Conservation (phyloP, 1,140 invertebrate genomes). For the Leptoteleia sp. region DNA sequence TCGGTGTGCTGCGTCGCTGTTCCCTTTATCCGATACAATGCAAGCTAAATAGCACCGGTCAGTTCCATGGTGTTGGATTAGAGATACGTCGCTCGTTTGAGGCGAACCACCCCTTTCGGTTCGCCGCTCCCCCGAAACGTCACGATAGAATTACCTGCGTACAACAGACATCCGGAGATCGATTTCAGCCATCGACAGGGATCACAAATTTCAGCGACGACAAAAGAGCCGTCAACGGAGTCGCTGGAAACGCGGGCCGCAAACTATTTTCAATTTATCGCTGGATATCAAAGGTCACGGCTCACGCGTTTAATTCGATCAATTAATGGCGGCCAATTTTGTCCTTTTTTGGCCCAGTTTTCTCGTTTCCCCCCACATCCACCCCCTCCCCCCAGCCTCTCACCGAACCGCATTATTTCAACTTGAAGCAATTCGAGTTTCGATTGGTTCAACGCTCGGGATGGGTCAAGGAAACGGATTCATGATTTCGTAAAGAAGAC, state of each 20-base stretch:
- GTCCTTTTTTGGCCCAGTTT: too few relatives aligned
- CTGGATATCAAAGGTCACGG: conserved; percentile 5
- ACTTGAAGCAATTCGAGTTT: too few relatives aligned
- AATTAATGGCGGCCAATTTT: not conserved
- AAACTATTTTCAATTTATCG: conserved; percentile 48
- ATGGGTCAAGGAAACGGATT: not conserved
- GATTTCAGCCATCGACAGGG: conserved; percentile 67
- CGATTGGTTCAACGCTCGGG: too few relatives aligned
- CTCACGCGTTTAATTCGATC: conserved; percentile 5
- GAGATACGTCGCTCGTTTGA: conserved; percentile 79
- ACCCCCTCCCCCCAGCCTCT: too few relatives aligned
- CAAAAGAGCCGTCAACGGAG: conserved; percentile 47
- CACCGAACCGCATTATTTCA: too few relatives aligned
- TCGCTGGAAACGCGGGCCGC: conserved; percentile 32
- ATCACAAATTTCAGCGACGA: conserved; percentile 45
- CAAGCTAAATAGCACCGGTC: conserved; percentile 78
- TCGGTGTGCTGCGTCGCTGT: conserved; percentile 71
- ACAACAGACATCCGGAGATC: conserved; percentile 64
- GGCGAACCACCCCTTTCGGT: conserved; percentile 66
- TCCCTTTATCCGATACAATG: conserved; percentile 78
- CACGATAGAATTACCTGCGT: conserved; percentile 73
- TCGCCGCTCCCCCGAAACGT: conserved; percentile 55
- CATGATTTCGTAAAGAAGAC: conserved; percentile 47
- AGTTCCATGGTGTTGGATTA: conserved; percentile 77
- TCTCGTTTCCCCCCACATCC: too few relatives aligned